Evolutionary conservation across 1,140 invertebrate genomes (phyloP).

Genomic region (Parasteatoda tepidariorum): DNA sequence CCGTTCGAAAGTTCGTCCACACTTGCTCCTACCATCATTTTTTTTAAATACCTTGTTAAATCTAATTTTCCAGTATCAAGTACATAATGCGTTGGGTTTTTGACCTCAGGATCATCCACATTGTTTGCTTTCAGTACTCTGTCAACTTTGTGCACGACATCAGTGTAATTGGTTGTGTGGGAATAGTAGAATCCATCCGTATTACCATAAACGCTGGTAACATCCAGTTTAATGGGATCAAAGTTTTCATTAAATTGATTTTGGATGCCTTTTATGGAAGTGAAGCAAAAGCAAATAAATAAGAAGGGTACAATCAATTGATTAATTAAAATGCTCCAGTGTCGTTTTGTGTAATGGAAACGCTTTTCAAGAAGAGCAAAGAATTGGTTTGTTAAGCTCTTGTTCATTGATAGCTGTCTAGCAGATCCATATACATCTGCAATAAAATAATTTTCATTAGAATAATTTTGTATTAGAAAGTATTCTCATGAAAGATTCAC

Average conservation of each 20-base stretch:
- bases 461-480: too few relatives aligned
- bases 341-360: conserved; percentile 58
- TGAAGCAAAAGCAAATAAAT: conserved; percentile 44
- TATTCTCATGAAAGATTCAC: too few relatives aligned
- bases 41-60: conserved; percentile 29
- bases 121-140: conserved; percentile 4
- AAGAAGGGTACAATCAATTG: conserved; percentile 60
- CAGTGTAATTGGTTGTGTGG: neutral
- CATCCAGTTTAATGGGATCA: conserved; percentile 40
- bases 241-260: neutral
- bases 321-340: conserved; percentile 53
- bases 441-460: too few relatives aligned
- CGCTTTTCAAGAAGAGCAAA: conserved; percentile 1
- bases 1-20: neutral
- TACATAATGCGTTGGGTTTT: conserved; percentile 16
- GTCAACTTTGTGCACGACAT: neutral
- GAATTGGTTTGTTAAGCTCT: neutral
- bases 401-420: neutral
- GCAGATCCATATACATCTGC: neutral
- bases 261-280: neutral
- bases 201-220: conserved; percentile 47
- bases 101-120: too few relatives aligned
- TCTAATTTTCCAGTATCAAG: conserved; percentile 12
- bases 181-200: conserved; percentile 46
- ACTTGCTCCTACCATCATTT: conserved; percentile 30